These are phyloP conservation scores for Gymnarchus niloticus DNA, from an alignment of 2,113 vertebrate genomes.

Conservation along the genomic window DNA sequence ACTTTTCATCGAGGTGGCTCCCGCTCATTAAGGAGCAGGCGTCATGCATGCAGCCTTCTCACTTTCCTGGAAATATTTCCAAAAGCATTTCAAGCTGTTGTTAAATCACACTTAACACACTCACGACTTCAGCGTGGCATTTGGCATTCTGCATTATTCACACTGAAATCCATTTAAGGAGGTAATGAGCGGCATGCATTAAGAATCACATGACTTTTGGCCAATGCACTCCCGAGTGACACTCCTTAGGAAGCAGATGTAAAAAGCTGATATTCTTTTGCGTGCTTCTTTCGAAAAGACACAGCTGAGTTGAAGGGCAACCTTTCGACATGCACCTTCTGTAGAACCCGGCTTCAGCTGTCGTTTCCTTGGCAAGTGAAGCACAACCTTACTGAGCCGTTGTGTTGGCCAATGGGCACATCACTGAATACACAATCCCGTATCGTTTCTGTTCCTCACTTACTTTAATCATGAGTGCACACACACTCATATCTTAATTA, in stretches of 20 bases:
- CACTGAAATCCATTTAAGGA: neutral
- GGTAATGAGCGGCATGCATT: neutral
- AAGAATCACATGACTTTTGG: neutral
- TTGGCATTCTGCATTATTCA: conserved; percentile 14
- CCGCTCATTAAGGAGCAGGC: neutral
- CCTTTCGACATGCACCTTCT: neutral
- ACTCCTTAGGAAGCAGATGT: neutral
- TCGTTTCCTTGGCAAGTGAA: neutral
- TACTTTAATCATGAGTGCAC: neutral
- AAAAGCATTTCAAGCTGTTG: neutral
- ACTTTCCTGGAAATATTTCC: neutral
- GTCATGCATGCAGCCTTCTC: neutral
- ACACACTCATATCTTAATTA: neutral
- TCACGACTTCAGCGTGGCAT: neutral
- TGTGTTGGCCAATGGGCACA: neutral
- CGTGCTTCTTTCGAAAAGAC: neutral
- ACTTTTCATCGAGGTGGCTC: neutral
- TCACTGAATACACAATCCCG: neutral
- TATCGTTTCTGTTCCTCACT: neutral
- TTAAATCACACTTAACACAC: conserved; percentile 4
- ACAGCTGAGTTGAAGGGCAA: neutral
- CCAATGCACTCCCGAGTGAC: neutral
- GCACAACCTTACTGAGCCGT: neutral
- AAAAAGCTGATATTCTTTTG: neutral
- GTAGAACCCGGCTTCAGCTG: neutral